phyloP scores from a whole-genome alignment of 2,888 invertebrate genomes.

The Pelosia muscerda region DNA sequence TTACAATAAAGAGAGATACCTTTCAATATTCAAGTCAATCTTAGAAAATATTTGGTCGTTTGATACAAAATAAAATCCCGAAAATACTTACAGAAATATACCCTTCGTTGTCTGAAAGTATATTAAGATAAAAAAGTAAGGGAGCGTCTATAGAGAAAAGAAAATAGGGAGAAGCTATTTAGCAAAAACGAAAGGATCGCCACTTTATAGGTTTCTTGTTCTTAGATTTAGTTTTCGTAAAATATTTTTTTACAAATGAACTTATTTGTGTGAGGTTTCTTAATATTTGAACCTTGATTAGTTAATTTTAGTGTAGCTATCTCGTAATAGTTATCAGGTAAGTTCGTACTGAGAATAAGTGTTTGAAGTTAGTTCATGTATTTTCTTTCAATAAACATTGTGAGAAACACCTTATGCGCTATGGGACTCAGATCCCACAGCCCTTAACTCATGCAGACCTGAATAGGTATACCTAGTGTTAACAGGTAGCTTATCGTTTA shows the following conservation, averaged over 20 bases:
- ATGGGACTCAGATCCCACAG: no score
- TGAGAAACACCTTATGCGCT: no score
- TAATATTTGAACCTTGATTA: not conserved
- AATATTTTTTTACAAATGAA: not conserved
- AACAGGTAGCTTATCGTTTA: not conserved
- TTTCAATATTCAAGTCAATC: not conserved
- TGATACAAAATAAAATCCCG: conserved; percentile 7
- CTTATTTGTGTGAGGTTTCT: not conserved
- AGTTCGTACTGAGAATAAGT: not conserved
- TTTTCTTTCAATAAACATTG: no score
- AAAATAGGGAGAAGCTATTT: conserved; percentile 17
- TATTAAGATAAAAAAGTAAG: conserved; percentile 18
- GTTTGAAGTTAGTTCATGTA: not conserved
- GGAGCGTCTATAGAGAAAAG: conserved; percentile 13
- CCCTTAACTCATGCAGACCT: no score
- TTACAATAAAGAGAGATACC: not conserved
- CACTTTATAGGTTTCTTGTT: conserved; percentile 18
- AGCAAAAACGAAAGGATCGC: conserved; percentile 8
- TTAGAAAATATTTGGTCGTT: not conserved
- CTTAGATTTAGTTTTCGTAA: conserved; percentile 9
- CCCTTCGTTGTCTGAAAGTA: conserved; percentile 10
- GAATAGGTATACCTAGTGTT: no score
- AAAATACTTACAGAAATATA: conserved; percentile 10
- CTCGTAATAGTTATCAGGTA: not conserved
- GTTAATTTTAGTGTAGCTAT: not conserved